Evolutionary conservation across 2,888 invertebrate genomes (phyloP), one percentile per base, ranked within the genome.

Genomic region (Pollenia amentaria): DNA sequence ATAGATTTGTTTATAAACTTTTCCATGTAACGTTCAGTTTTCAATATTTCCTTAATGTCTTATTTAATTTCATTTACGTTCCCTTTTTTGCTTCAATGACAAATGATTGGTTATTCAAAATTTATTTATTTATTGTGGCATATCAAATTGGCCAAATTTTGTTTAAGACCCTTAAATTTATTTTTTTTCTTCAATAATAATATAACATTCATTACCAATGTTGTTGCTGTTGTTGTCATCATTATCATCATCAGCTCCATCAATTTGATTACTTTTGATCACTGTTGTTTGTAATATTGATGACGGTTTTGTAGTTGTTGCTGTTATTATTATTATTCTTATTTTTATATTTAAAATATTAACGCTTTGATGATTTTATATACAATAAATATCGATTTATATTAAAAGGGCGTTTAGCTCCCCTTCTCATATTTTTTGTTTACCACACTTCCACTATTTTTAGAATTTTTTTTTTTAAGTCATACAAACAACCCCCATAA

Each of bases 281-380:
- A 57, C 57, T 65, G 9, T 8, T 40, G 51, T 29, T 81, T 16
- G 4, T 42, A 48, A 67, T 67, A 67, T 60, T 73, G 51, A 48
- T 60, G 38, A 38, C 64, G 53, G n/a, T 81, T 21, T 64, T 64
- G 44, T 38, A 14, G n/a, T 40, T 65, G 42, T 55, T 42, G 53
- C 8, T 48, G 55, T 18, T 64, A 11, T 12, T 42, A 18, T 64
- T 42, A 6, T 64, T 42, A 42, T 72, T 46, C n/a, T 18, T 64
- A 21, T 60, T 60, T 78, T 84, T 78, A 44, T 73, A 73, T 65
- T 53, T 79, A 73, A 84, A 79, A 75, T 73, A 75, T 79, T 84
- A 84, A 84, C 84, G 84, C 84, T 79, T 75, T 79, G 75, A 79
- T 84, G 67, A 73, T 79, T 84, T 73, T 55, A 10, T 75, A 46